Percentiles rank a stretch among this genome's conserved stretches.
Evolutionary conservation across 2,797 vertebrate species (phyloP).

Genomic region (Caiman crocodilus): DNA sequence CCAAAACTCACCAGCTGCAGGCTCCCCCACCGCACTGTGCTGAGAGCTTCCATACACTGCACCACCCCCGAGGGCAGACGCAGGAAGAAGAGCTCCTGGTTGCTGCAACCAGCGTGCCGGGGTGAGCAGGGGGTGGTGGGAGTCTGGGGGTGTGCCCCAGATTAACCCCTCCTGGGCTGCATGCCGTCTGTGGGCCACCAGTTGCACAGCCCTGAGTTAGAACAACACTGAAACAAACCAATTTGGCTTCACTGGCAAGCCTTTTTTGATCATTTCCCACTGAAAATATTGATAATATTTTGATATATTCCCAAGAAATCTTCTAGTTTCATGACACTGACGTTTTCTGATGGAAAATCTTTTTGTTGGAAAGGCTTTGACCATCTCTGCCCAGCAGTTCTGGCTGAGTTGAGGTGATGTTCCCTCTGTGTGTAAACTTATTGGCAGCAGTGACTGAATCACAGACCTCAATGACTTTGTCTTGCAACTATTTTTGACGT

Average conservation of each 20-base stretch:
- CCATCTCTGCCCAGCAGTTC: background rate
- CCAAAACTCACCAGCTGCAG: no score
- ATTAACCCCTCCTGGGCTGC: no score
- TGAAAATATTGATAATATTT: background rate
- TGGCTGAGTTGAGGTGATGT: background rate
- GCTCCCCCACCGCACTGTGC: no score
- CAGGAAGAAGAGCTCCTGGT: no score
- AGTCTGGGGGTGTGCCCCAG: no score
- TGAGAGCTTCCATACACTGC: no score
- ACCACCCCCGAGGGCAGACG: no score
- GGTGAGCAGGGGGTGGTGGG: no score
- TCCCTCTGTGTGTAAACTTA: background rate
- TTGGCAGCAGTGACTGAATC: background rate
- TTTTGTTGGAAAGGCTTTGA: background rate
- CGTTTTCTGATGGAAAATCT: background rate
- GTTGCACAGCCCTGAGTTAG: background rate
- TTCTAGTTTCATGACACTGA: background rate
- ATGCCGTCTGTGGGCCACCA: no score
- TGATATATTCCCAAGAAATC: background rate
- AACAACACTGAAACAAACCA: constrained; percentile 32
- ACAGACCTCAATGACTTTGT: background rate
- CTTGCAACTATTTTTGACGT: background rate
- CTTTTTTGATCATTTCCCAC: constrained; percentile 26
- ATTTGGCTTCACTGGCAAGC: background rate
- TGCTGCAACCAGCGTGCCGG: no score